Evolutionary conservation across 2,797 vertebrate species (phyloP).

Genomic region (Nothura maculosa): DNA sequence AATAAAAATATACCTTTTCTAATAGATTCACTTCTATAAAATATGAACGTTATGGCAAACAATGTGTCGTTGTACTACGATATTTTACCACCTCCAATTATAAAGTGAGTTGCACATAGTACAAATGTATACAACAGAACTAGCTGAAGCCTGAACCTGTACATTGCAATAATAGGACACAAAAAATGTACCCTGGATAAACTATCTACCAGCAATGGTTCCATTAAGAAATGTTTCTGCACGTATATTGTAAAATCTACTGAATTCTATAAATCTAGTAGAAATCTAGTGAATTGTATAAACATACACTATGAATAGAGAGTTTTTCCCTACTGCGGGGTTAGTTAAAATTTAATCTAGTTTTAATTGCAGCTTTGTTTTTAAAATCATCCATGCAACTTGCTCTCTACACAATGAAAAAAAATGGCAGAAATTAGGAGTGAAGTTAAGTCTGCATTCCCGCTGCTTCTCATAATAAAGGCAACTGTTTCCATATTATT

Average conservation of each 20-base stretch:
- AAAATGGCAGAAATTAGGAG: conserved; percentile 55
- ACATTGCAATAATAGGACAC: not conserved
- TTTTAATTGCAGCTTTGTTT: conserved; percentile 68
- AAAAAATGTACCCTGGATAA: conserved; percentile 1
- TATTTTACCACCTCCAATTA: conserved; percentile 52
- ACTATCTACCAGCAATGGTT: not conserved
- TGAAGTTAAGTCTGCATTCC: conserved; percentile 69
- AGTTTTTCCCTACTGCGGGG: not conserved
- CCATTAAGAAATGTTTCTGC: conserved; percentile 24
- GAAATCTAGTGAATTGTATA: not conserved
- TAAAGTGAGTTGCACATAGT: not conserved
- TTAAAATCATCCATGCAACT: conserved; percentile 37
- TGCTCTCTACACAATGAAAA: conserved; percentile 47
- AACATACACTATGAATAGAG: not conserved
- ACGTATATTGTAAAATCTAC: not conserved
- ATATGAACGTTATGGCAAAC: conserved; percentile 59
- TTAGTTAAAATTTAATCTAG: conserved; percentile 58
- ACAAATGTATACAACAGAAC: conserved; percentile 30
- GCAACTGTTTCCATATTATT: conserved; percentile 71
- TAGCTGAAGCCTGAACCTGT: conserved; percentile 26
- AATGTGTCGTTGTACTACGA: conserved; percentile 6
- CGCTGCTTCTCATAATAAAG: conserved; percentile 74
- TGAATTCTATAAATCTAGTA: no score
- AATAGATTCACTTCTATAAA: conserved; percentile 62
- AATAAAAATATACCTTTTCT: conserved; percentile 59